phyloP scores from a whole-genome alignment of 2,888 invertebrate species.

The Callinectes sapidus region DNA sequence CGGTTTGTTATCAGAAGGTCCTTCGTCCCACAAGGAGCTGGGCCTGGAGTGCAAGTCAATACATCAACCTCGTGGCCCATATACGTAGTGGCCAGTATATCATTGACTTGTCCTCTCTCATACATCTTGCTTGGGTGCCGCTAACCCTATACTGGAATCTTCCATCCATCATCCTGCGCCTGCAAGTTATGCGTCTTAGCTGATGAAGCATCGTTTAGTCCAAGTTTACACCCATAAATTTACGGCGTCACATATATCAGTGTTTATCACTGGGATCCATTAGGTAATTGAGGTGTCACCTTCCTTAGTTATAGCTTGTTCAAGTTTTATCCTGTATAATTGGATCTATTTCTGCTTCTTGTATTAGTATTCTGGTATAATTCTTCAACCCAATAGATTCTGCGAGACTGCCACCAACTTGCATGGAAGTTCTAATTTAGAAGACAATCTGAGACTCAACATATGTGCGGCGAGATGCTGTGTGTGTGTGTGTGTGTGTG shows the following conservation, averaged over 20 bases:
- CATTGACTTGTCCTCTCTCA: neutral
- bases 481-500: neutral
- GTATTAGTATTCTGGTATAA: neutral
- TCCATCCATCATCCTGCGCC: neutral
- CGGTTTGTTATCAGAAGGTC: neutral
- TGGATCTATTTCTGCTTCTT: neutral
- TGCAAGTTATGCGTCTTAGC: neutral
- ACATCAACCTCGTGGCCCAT: neutral
- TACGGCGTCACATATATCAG: neutral
- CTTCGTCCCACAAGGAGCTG: neutral
- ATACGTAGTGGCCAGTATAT: neutral
- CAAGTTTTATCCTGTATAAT: neutral
- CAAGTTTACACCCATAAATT: neutral
- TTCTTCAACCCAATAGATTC: neutral
- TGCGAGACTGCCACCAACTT: too few species aligned
- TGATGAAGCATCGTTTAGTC: neutral
- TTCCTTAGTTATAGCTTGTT: neutral
- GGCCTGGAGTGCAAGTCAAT: neutral
- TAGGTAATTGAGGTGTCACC: neutral
- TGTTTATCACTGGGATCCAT: neutral
- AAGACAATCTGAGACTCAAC: too few species aligned
- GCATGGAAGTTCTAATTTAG: too few species aligned
- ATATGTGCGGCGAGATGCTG: neutral
- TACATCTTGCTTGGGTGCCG: neutral
- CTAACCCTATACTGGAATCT: neutral